Evolutionary conservation across 2,113 vertebrate genomes (phyloP).

Genomic region (Muntiacus reevesi): DNA sequence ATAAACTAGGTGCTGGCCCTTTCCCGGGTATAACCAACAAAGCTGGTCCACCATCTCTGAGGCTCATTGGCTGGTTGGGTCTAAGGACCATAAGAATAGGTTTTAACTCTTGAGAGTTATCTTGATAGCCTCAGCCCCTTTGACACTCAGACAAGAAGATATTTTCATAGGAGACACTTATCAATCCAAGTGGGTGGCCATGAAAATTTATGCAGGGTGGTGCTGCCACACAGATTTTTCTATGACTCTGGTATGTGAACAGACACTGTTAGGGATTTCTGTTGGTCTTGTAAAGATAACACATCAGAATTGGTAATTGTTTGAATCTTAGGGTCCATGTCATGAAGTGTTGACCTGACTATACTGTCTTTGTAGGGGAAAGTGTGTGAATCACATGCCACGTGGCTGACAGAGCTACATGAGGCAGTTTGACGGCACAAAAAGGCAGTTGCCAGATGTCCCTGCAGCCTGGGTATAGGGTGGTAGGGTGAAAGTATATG

Average conservation of each 20-base stretch:
- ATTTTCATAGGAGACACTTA: not conserved
- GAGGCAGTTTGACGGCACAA: not conserved
- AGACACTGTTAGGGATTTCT: not conserved
- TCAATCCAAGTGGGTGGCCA: too few relatives aligned
- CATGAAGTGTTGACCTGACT: not conserved
- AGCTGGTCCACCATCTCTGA: not conserved
- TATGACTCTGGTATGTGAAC: not conserved
- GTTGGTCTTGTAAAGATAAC: not conserved
- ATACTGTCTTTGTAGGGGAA: not conserved
- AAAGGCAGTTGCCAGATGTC: not conserved
- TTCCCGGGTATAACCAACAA: not conserved
- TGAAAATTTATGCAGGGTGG: not conserved
- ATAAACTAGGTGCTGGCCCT: not conserved
- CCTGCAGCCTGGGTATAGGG: too few relatives aligned
- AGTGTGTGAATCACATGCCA: too few relatives aligned
- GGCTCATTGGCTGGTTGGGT: not conserved
- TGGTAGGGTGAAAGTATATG: not conserved
- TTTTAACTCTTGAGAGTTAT: not conserved
- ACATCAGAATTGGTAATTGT: not conserved
- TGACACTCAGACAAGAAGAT: not conserved
- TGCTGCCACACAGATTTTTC: not conserved
- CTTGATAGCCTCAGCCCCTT: not conserved
- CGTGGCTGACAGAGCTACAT: rapidly evolving
- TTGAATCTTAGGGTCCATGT: not conserved
- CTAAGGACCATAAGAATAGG: not conserved